These are phyloP conservation scores for Drosophila nigricruria DNA, from an alignment of 2,888 invertebrate species.

Conservation along the genomic window DNA sequence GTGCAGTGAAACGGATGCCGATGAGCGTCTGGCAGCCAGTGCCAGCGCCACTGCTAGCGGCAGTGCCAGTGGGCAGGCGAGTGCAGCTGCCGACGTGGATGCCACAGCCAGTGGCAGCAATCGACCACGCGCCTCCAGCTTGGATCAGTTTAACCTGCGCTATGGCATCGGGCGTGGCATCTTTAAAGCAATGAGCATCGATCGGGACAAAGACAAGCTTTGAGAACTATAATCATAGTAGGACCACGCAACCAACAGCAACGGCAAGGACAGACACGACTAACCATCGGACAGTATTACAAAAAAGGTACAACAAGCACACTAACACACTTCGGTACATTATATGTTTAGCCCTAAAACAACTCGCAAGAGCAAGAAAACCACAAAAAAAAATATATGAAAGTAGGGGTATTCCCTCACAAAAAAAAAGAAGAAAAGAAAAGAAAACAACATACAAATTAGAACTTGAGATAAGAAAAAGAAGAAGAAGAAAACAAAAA, in stretches of 20 bases:
- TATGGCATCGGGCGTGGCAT: conserved; percentile 82
- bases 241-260: conserved; percentile 11
- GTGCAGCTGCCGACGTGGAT: neutral
- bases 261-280: conserved; percentile 29
- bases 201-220: conserved; percentile 85
- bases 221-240: conserved; percentile 82
- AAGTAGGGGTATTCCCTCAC: conserved; percentile 2
- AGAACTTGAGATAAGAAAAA: neutral
- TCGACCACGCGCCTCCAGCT: conserved; percentile 83
- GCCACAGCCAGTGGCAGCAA: conserved; percentile 60
- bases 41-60: neutral
- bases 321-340: conserved; percentile 19
- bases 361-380: neutral
- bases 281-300: conserved; percentile 62
- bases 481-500: conserved; percentile 13
- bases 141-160: conserved; percentile 84
- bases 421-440: neutral
- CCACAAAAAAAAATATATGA: neutral
- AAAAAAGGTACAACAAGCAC: conserved; percentile 49
- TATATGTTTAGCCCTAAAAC: conserved; percentile 4
- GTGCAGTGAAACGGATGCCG: conserved; percentile 82
- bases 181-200: conserved; percentile 85
- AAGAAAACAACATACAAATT: conserved; percentile 10
- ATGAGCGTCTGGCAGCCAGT: conserved; percentile 55
- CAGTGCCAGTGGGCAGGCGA: neutral